Conservation (phyloP, 2,113 vertebrate species). For the Pantherophis guttatus region DNA sequence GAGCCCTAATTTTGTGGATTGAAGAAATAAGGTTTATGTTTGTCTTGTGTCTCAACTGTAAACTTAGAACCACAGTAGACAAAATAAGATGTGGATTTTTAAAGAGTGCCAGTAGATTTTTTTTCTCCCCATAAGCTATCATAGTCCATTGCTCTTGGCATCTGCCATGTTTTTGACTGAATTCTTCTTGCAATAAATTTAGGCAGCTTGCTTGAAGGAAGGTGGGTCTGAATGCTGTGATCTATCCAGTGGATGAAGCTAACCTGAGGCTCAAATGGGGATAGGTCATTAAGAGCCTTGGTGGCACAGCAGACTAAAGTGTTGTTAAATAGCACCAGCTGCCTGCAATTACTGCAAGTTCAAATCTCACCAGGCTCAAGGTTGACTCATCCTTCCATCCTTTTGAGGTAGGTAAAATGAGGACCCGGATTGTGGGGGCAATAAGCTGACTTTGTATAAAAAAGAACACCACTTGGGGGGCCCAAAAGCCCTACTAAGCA, state of each 20-base stretch:
- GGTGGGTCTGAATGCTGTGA: neutral
- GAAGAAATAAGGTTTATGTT: neutral
- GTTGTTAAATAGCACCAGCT: too few relatives aligned
- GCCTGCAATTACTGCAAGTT: too few relatives aligned
- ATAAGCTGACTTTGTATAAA: too few relatives aligned
- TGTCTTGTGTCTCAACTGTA: neutral
- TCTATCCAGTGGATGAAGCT: neutral
- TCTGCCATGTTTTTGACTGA: neutral
- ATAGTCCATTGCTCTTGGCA: neutral
- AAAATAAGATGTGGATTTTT: neutral
- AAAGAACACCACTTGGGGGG: too few relatives aligned
- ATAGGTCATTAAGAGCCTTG: neutral
- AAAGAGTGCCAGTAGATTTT: neutral
- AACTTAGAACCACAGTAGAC: neutral
- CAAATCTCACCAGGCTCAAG: too few relatives aligned
- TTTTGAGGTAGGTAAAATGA: too few relatives aligned
- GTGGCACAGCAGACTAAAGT: too few relatives aligned
- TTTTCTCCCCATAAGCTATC: neutral
- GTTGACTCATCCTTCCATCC: too few relatives aligned
- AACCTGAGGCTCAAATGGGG: neutral
- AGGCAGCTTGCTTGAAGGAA: neutral
- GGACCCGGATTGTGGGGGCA: too few relatives aligned
- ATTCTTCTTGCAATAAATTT: neutral
- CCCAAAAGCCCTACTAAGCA: too few relatives aligned
- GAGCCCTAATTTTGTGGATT: neutral